Conservation (phyloP, 2,113 vertebrate species). For the Alethe castanea region DNA sequence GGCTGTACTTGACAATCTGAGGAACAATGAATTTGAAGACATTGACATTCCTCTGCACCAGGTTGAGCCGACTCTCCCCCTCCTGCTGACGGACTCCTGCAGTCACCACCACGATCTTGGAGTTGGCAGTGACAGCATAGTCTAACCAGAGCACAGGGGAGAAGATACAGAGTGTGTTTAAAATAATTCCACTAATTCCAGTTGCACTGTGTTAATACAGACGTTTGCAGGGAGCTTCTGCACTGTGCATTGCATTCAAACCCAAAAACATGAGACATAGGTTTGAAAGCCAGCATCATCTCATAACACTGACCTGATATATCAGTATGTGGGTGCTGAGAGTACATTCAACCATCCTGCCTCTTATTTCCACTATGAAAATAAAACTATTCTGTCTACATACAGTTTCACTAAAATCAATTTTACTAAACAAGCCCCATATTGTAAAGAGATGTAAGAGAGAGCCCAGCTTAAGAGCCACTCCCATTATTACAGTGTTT, state of each 20-base stretch:
- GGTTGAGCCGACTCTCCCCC: slow-evolving; percentile 92
- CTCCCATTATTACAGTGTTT: not conserved
- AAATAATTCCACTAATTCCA: not conserved
- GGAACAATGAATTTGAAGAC: slow-evolving; percentile 96
- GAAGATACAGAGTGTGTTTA: not conserved
- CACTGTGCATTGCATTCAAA: not conserved
- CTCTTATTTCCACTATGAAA: not conserved
- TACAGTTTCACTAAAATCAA: not conserved
- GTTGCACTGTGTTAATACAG: not conserved
- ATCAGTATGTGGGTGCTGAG: not conserved
- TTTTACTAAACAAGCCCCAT: not conserved
- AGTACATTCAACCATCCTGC: not conserved
- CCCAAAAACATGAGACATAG: accelerated
- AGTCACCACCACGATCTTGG: slow-evolving; percentile 91
- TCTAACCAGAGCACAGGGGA: slow-evolving; percentile 66
- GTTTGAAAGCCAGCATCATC: not conserved
- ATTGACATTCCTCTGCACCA: slow-evolving; percentile 95
- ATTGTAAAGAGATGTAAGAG: not conserved
- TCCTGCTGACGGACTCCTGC: slow-evolving; percentile 97
- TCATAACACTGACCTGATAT: not conserved
- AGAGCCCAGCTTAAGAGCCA: not conserved
- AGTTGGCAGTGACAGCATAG: slow-evolving; percentile 90
- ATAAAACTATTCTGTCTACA: not conserved
- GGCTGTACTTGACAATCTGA: slow-evolving; percentile 92
- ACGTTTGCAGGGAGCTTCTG: not conserved